These are phyloP conservation scores for Hypomesus transpacificus DNA, from an alignment of 2,113 vertebrate species.

Conservation along the genomic window DNA sequence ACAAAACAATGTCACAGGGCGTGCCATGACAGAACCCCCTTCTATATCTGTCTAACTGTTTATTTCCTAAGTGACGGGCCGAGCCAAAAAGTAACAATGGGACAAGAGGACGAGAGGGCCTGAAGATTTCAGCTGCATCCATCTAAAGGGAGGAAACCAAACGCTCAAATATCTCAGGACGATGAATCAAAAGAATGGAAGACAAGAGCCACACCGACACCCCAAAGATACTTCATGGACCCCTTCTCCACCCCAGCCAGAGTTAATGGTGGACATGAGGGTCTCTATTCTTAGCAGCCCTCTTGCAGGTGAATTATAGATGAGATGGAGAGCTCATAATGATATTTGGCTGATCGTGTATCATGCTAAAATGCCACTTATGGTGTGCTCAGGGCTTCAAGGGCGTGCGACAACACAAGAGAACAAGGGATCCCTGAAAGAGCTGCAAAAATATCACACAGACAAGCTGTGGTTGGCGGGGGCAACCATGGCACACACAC, in stretches of 20 bases:
- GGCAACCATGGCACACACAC: constrained; percentile 22
- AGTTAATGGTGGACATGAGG: constrained; percentile 25
- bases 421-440: constrained; percentile 3
- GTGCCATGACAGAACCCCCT: constrained; percentile 30
- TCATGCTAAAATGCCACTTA: constrained; percentile 65
- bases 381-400: constrained; percentile 45
- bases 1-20: constrained; percentile 57
- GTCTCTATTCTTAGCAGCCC: constrained; percentile 55
- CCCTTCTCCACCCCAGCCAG: background rate
- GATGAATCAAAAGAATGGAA: constrained; percentile 33
- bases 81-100: constrained; percentile 47
- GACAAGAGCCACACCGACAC: background rate
- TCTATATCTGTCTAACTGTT: constrained; percentile 52
- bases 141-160: constrained; percentile 43
- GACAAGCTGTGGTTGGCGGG: constrained; percentile 3
- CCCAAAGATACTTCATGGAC: too few species aligned
- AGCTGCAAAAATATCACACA: constrained; percentile 32
- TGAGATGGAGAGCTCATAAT: constrained; percentile 62
- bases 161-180: constrained; percentile 34
- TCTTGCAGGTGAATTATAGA: constrained; percentile 67
- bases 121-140: constrained; percentile 21
- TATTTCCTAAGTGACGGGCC: constrained; percentile 49
- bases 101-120: constrained; percentile 13
- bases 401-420: constrained; percentile 7
- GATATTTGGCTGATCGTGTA: constrained; percentile 67